Evolutionary conservation across 2,113 vertebrate species (phyloP).

Genomic region (Platysteira castanea): DNA sequence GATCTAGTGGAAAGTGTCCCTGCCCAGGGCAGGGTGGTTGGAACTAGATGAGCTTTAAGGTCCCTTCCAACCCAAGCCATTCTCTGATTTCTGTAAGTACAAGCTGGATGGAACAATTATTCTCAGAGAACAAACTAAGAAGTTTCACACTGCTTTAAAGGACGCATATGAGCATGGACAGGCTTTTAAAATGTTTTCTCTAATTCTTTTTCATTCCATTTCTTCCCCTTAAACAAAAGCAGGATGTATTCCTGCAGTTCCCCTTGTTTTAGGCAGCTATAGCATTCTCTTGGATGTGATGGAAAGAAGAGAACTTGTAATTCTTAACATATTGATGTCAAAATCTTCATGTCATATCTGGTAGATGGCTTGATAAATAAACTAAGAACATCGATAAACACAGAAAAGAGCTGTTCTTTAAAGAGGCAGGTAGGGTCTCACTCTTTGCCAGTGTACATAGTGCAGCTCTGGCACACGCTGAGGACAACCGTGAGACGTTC

Average conservation of each 20-base stretch:
- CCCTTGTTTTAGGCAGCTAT: neutral
- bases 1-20: neutral
- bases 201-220: neutral
- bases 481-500: neutral
- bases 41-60: neutral
- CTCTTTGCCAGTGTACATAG: neutral
- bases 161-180: neutral
- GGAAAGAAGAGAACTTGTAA: neutral
- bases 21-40: neutral
- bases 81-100: neutral
- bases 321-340: neutral
- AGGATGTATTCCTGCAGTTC: neutral
- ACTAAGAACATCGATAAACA: neutral
- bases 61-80: neutral
- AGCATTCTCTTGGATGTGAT: neutral
- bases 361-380: neutral
- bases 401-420: neutral
- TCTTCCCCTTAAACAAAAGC: neutral
- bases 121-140: conserved; percentile 2
- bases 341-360: neutral
- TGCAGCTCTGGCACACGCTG: neutral
- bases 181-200: neutral
- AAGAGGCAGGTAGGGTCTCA: neutral
- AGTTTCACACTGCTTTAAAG: conserved; percentile 24
- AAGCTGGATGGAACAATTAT: neutral